Evolutionary conservation across 1,140 invertebrate species (phyloP).

Genomic region (Zaprionus inermis): DNA sequence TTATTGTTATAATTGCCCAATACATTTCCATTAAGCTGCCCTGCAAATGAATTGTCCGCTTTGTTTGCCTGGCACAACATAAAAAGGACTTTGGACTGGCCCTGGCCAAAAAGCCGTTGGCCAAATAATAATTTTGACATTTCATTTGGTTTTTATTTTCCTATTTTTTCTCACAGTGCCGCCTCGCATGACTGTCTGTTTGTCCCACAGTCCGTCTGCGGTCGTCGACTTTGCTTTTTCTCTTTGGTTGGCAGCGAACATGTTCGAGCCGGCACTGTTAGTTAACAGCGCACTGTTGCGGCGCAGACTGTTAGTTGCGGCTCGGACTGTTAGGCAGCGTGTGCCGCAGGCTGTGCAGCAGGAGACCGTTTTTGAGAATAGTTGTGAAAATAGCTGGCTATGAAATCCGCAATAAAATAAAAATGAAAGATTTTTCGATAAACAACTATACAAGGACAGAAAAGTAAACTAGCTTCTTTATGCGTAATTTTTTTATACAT

Average conservation of each 20-base stretch:
- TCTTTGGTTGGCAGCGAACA: slow-evolving; percentile 35
- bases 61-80: background rate
- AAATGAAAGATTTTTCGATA: too few relatives aligned
- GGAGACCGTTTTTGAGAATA: too few relatives aligned
- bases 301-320: background rate
- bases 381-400: too few relatives aligned
- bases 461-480: too few relatives aligned
- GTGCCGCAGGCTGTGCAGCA: too few relatives aligned
- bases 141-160: background rate
- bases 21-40: slow-evolving; percentile 21
- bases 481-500: too few relatives aligned
- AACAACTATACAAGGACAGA: too few relatives aligned
- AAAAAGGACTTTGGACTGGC: background rate
- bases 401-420: too few relatives aligned
- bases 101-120: background rate
- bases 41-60: slow-evolving; percentile 51
- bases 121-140: slow-evolving; percentile 28
- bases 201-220: too few relatives aligned
- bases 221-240: background rate
- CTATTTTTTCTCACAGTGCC: too few relatives aligned
- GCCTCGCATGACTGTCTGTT: too few relatives aligned
- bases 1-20: slow-evolving; percentile 39
- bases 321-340: background rate
- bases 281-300: slow-evolving; percentile 26
- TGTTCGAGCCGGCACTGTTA: slow-evolving; percentile 42